Evolutionary conservation across 2,888 invertebrate species (phyloP).

Genomic region (Sthenelais limicola): DNA sequence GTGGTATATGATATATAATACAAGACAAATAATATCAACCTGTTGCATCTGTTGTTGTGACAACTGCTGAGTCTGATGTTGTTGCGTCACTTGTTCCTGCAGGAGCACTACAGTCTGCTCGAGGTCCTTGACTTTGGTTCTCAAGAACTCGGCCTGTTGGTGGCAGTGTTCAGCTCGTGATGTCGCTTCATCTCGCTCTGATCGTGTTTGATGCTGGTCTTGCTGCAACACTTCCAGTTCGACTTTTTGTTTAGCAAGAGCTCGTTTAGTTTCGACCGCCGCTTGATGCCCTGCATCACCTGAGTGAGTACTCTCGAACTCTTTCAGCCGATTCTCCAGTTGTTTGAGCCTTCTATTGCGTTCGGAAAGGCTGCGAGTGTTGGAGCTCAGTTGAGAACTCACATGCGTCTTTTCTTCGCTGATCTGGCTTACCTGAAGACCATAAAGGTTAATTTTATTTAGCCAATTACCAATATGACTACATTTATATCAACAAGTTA

Average conservation of each 20-base stretch:
- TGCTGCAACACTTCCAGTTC: background rate
- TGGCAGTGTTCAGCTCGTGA: background rate
- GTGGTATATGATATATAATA: too few species aligned
- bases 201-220: background rate
- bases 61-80: too few species aligned
- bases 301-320: background rate
- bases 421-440: constrained; percentile 28
- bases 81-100: background rate
- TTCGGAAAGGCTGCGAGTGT: constrained; percentile 1
- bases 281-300: background rate
- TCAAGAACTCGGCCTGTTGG: background rate
- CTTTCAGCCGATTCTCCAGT: constrained; percentile 6
- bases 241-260: too few species aligned
- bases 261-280: background rate
- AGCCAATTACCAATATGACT: too few species aligned
- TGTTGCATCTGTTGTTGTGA: too few species aligned
- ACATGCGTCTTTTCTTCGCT: constrained; percentile 39
- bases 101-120: background rate
- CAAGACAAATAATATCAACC: too few species aligned
- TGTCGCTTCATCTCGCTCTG: background rate
- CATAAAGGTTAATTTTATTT: too few species aligned
- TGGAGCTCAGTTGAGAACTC: constrained; percentile 10
- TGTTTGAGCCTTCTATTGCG: constrained; percentile 5
- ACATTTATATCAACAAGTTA: too few species aligned
- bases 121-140: background rate